Evolutionary conservation across 1,140 invertebrate species (phyloP).

Genomic region (Bombus superbus): DNA sequence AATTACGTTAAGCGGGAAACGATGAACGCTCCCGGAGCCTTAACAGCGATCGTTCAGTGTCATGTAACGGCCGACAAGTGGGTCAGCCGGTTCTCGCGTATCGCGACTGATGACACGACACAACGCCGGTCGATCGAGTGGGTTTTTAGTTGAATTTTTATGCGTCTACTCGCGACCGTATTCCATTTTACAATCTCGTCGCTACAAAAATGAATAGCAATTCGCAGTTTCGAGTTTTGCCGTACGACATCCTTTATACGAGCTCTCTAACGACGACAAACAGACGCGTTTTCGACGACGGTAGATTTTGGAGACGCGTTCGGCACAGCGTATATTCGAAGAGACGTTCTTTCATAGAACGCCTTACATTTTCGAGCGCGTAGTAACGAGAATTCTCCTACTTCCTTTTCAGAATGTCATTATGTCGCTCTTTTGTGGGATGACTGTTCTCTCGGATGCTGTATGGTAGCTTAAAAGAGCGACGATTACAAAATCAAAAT

Average conservation of each 20-base stretch:
- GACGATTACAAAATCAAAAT: constrained; percentile 31
- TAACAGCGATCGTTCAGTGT: constrained; percentile 7
- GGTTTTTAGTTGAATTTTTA: not conserved
- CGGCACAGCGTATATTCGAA: not conserved
- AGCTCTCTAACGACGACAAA: no score
- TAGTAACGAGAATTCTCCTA: not conserved
- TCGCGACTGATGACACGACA: constrained; percentile 7
- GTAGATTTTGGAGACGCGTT: not conserved
- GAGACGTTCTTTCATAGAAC: not conserved
- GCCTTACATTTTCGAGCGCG: not conserved
- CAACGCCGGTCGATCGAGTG: not conserved
- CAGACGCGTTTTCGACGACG: not conserved
- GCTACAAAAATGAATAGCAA: not conserved
- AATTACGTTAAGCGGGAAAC: constrained; percentile 36
- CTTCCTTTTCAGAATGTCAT: not conserved
- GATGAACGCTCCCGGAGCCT: not conserved
- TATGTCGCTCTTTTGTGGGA: not conserved
- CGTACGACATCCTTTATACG: not conserved
- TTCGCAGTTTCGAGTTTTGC: not conserved
- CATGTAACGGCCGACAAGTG: constrained; percentile 17
- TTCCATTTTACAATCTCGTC: not conserved
- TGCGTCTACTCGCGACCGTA: not conserved
- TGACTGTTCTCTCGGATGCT: not conserved
- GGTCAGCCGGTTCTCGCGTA: not conserved
- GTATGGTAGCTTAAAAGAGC: constrained; percentile 7